These are phyloP conservation scores for Carposina sasakii DNA, from an alignment of 1,140 invertebrate species.

Conservation along the genomic window DNA sequence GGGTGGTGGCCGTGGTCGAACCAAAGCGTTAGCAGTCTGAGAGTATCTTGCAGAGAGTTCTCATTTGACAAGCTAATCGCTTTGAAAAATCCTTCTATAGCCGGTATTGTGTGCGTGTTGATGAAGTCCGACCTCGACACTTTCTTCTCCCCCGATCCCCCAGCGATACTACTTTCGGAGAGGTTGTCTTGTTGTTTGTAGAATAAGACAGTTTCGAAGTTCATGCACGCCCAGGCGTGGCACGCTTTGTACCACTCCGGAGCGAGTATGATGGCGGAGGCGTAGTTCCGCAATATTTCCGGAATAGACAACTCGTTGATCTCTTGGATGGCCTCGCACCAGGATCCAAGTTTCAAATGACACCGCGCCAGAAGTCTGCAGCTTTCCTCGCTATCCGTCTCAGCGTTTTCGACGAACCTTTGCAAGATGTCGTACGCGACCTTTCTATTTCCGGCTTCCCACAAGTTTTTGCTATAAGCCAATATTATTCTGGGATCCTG, in stretches of 20 bases:
- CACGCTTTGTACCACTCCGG: slow-evolving; percentile 95
- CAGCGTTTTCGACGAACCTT: slow-evolving; percentile 82
- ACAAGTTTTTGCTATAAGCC: slow-evolving; percentile 95
- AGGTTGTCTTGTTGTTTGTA: slow-evolving; percentile 82
- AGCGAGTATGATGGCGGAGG: slow-evolving; percentile 91
- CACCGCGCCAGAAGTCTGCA: slow-evolving; percentile 86
- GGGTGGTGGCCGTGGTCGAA: slow-evolving; percentile 95
- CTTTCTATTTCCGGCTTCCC: slow-evolving; percentile 86
- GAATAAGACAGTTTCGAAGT: slow-evolving; percentile 96
- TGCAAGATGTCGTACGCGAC: slow-evolving; percentile 84
- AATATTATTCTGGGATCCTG: slow-evolving; percentile 88
- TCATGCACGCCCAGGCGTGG: slow-evolving; percentile 98
- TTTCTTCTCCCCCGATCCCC: slow-evolving; percentile 49
- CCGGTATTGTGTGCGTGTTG: slow-evolving; percentile 91
- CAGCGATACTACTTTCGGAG: slow-evolving; percentile 41
- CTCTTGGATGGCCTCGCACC: slow-evolving; percentile 89
- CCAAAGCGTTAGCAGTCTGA: slow-evolving; percentile 93
- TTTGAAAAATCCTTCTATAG: slow-evolving; percentile 96
- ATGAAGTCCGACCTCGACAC: slow-evolving; percentile 74
- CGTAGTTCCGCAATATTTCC: slow-evolving; percentile 89
- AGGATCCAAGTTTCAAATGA: slow-evolving; percentile 92
- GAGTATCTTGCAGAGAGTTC: slow-evolving; percentile 96
- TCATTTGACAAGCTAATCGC: slow-evolving; percentile 94
- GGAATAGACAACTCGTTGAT: slow-evolving; percentile 87
- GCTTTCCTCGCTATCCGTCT: slow-evolving; percentile 76